Evolutionary conservation across 2,113 vertebrate species (phyloP), one percentile per base, ranked within the genome.

Genomic region (Macheiramphus alcinus): DNA sequence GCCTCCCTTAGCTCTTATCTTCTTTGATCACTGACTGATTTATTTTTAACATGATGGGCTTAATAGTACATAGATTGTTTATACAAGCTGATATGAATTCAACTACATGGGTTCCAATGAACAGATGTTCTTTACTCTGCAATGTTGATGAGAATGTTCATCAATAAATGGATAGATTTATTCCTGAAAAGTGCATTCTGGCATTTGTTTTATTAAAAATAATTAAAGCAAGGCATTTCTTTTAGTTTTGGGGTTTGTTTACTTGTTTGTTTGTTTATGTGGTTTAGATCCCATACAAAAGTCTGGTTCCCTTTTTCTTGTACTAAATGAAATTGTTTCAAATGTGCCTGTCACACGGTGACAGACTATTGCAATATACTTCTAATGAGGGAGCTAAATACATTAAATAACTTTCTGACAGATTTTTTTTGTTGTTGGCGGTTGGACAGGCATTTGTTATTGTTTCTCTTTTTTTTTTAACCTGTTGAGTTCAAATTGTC

Each of bases 31-130:
- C 29, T 68, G 72, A 81, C 8, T 91, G 79, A 93, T 95, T 92
- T 73, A 73, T 72, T 50, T 93, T 80, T 31, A 36, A 86, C 65
- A 73, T 40, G 56, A 74, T 36, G 52, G 63, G 80, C 47, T 85
- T 59, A 48, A 58, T 93, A 94, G 80, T 80, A 43, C 68, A 65
- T 34, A 95, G 67, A 95, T 90, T 70, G 66, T 68, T 88, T 86
- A 29, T 80, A 96, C 71, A 92, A 95, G 93, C 89, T 97, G 53
- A 97, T 95, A 91, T 80, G 66, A 94, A 97, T 97, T 97, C 95
- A 84, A 16, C 48, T 75, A 53, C 93, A 86, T 40, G 66, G 55
- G 56, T 34, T 20, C 27, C 8, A 50, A 6, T 18, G 71, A 87
- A 87, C 89, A 96, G 94, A 90, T 70, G 65, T 67, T 92, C 90